Conservation (phyloP, 1,140 invertebrate species). For the Glossosoma conforme region DNA sequence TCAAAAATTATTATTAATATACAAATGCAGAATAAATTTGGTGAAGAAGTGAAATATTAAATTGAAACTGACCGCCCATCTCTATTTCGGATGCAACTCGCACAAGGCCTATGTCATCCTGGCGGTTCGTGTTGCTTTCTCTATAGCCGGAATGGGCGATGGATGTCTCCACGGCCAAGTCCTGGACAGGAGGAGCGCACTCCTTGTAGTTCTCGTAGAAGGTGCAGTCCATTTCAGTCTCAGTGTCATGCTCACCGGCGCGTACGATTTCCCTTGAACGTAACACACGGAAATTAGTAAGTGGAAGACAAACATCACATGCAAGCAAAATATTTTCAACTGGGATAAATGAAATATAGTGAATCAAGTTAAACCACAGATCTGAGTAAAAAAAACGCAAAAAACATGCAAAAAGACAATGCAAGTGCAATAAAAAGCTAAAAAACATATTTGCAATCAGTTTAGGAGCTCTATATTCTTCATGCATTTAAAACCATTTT, state of each 20-base stretch:
- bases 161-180: slow-evolving; percentile 35
- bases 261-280: slow-evolving; percentile 33
- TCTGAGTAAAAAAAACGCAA: too few relatives aligned
- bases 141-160: slow-evolving; percentile 49
- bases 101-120: slow-evolving; percentile 58
- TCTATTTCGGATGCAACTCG: slow-evolving; percentile 36
- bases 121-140: slow-evolving; percentile 47
- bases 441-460: too few relatives aligned
- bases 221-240: slow-evolving; percentile 43
- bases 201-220: slow-evolving; percentile 14
- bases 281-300: background rate
- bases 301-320: background rate
- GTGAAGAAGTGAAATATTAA: too few relatives aligned
- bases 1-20: too few relatives aligned
- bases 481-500: too few relatives aligned
- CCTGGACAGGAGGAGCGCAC: slow-evolving; percentile 42
- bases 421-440: too few relatives aligned
- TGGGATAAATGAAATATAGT: too few relatives aligned
- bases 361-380: too few relatives aligned
- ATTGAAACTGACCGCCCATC: slow-evolving; percentile 27
- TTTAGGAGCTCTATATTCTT: too few relatives aligned
- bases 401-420: too few relatives aligned
- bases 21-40: too few relatives aligned
- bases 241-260: slow-evolving; percentile 44
- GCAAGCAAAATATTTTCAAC: too few relatives aligned